Evolutionary conservation across 2,797 vertebrate species (phyloP).

Genomic region (Siniperca scherzeri): DNA sequence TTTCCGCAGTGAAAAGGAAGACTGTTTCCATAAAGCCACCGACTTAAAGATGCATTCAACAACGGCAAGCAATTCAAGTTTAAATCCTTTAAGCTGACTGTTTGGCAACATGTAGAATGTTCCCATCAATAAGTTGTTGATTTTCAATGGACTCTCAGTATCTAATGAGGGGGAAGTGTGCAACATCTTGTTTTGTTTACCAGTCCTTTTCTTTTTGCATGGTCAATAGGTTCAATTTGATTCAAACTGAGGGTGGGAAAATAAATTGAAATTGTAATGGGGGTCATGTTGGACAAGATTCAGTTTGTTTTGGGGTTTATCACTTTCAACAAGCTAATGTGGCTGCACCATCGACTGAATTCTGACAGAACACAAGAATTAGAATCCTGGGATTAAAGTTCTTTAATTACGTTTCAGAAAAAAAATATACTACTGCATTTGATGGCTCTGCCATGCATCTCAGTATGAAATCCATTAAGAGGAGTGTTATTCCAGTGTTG

Average conservation of each 20-base stretch:
- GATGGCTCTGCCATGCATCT: conserved; percentile 18
- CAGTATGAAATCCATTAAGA: conserved; percentile 18
- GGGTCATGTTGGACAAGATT: conserved; percentile 67
- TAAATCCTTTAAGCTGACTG: conserved; percentile 72
- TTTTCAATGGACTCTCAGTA: conserved; percentile 73
- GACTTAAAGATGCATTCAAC: conserved; percentile 65
- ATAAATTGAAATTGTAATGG: conserved; percentile 76
- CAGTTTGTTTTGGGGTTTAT: conserved; percentile 58
- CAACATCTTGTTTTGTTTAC: conserved; percentile 76
- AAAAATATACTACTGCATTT: background rate
- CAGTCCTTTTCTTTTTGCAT: conserved; percentile 61
- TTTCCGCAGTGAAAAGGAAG: conserved; percentile 49
- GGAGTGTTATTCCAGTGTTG: background rate
- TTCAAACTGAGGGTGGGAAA: conserved; percentile 71
- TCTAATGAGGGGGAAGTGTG: conserved; percentile 70
- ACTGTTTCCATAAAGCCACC: conserved; percentile 40
- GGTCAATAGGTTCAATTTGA: conserved; percentile 76
- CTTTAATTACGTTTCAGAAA: conserved; percentile 41
- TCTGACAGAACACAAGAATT: conserved; percentile 24
- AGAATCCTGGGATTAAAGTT: conserved; percentile 25
- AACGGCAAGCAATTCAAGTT: conserved; percentile 56
- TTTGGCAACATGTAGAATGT: conserved; percentile 65
- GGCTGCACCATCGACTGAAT: conserved; percentile 16
- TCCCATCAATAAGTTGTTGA: conserved; percentile 72
- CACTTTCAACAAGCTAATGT: conserved; percentile 48